Conservation (phyloP, 2,888 invertebrate genomes). For the Amphimallon solstitiale region DNA sequence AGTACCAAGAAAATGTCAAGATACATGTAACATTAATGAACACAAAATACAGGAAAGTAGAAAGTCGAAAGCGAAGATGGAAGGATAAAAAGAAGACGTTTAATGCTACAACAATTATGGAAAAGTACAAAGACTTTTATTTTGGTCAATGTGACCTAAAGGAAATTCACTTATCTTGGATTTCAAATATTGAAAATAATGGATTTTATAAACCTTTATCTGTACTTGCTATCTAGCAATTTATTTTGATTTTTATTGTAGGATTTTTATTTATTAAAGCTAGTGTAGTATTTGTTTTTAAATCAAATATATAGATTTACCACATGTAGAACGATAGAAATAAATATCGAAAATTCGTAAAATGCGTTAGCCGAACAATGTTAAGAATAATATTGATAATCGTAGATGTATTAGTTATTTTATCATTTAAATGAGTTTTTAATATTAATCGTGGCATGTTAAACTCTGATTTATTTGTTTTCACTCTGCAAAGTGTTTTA, state of each 20-base stretch:
- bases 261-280: too few species aligned
- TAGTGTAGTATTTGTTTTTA: too few species aligned
- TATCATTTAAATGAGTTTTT: too few species aligned
- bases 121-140: conserved; percentile 73
- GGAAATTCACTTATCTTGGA: conserved; percentile 77
- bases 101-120: conserved; percentile 73
- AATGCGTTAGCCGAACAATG: too few species aligned
- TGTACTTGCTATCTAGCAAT: conserved; percentile 41
- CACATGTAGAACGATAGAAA: too few species aligned
- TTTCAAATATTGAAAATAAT: conserved; percentile 63
- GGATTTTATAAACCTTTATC: conserved; percentile 70
- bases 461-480: too few species aligned
- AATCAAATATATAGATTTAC: too few species aligned
- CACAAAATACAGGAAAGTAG: conserved; percentile 64
- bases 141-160: conserved; percentile 77
- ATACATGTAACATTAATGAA: conserved; percentile 90
- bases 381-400: too few species aligned
- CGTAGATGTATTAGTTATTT: too few species aligned
- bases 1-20: conserved; percentile 73
- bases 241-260: neutral
- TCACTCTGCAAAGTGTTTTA: too few species aligned
- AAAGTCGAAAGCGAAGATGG: conserved; percentile 50
- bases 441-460: too few species aligned
- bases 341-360: too few species aligned
- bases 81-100: conserved; percentile 64